phyloP scores from a whole-genome alignment of 2,113 vertebrate genomes.

The Sylvietta virens region DNA sequence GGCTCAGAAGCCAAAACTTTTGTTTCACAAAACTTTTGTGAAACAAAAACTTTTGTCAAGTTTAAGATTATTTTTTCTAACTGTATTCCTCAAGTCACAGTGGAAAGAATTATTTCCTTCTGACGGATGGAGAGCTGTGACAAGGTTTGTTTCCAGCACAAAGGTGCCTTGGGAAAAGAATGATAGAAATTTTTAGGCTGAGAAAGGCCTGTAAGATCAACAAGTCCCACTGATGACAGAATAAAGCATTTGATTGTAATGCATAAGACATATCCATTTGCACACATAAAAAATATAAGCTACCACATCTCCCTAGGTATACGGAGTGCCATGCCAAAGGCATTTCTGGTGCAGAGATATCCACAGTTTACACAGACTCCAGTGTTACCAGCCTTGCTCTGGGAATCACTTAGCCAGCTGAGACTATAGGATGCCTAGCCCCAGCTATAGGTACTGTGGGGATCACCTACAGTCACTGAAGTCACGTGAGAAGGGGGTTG shows the following conservation, averaged over 20 bases:
- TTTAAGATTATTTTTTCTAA: background rate
- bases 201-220: background rate
- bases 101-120: background rate
- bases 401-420: background rate
- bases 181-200: background rate
- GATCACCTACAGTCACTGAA: background rate
- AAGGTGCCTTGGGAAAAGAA: background rate
- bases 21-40: too few relatives aligned
- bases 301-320: background rate
- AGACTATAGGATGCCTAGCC: background rate
- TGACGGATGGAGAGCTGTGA: background rate
- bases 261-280: background rate
- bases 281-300: background rate
- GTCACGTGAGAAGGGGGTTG: background rate
- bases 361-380: background rate
- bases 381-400: background rate
- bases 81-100: background rate
- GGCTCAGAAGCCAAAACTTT: background rate
- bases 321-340: rapidly evolving
- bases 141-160: background rate
- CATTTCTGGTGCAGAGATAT: background rate
- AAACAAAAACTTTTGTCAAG: background rate
- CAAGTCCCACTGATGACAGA: background rate
- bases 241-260: background rate
- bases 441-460: background rate